Evolutionary conservation across 1,140 invertebrate species (phyloP).

Genomic region (Cydia fagiglandana): DNA sequence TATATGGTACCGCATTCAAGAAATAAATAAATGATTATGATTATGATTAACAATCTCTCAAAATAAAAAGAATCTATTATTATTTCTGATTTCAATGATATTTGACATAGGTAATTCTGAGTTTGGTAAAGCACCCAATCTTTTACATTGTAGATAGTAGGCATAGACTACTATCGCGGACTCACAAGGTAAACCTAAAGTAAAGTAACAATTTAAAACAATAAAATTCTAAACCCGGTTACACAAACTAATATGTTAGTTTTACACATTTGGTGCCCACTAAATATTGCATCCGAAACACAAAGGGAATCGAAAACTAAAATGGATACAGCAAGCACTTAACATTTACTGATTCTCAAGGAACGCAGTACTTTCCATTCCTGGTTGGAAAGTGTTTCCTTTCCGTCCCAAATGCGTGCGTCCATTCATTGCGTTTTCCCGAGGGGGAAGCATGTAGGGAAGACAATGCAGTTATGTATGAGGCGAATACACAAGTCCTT

Average conservation of each 20-base stretch:
- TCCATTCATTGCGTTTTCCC: conserved; percentile 28
- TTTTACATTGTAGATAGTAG: neutral
- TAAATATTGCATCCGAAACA: conserved; percentile 8
- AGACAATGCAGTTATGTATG: conserved; percentile 20
- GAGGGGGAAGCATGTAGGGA: neutral
- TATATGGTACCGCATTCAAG: too few species aligned
- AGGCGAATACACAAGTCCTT: conserved; percentile 6
- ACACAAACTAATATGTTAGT: neutral
- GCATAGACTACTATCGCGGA: neutral
- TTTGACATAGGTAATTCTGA: too few species aligned
- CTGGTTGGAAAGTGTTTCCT: conserved; percentile 20
- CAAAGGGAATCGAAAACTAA: conserved; percentile 10
- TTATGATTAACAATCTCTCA: too few species aligned
- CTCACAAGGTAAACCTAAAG: neutral
- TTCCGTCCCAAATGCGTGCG: conserved; percentile 15
- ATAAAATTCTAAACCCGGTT: neutral
- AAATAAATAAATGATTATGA: too few species aligned
- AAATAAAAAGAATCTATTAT: too few species aligned
- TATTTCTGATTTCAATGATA: too few species aligned
- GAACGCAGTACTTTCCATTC: conserved; percentile 15
- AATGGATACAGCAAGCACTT: conserved; percentile 15
- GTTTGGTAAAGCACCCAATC: too few species aligned
- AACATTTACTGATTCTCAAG: neutral
- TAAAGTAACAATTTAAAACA: neutral
- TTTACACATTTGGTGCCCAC: neutral